These are phyloP conservation scores for Rhagonycha lutea DNA, from an alignment of 2,888 invertebrate species.

Conservation along the genomic window DNA sequence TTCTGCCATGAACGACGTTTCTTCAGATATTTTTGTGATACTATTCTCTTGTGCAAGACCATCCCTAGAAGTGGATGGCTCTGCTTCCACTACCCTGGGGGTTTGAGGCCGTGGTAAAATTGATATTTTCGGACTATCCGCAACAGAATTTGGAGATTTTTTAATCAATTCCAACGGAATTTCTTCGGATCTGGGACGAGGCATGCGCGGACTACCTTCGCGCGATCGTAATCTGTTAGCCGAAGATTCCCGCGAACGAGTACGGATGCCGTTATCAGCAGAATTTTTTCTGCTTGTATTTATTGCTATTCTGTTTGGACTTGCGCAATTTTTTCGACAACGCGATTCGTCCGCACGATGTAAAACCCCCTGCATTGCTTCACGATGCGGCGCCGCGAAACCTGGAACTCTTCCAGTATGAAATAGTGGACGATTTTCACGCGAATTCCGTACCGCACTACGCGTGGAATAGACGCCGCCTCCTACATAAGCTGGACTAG, in stretches of 20 bases:
- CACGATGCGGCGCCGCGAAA: conserved; percentile 54
- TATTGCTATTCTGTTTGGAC: conserved; percentile 43
- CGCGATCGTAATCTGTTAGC: conserved; percentile 61
- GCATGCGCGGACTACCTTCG: conserved; percentile 73
- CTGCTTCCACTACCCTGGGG: conserved; percentile 40
- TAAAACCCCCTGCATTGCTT: conserved; percentile 51
- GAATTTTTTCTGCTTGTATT: conserved; percentile 30
- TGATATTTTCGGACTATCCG: conserved; percentile 52
- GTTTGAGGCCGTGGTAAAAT: conserved; percentile 55
- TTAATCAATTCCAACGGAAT: conserved; percentile 82
- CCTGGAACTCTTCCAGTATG: conserved; percentile 51
- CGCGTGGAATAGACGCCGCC: conserved; percentile 46
- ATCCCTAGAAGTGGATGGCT: conserved; percentile 23
- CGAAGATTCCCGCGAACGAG: conserved; percentile 38
- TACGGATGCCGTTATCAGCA: conserved; percentile 32
- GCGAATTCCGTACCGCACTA: conserved; percentile 44
- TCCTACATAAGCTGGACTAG: conserved; percentile 56
- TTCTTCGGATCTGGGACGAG: conserved; percentile 76
- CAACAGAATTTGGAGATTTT: conserved; percentile 59
- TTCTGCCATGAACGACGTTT: conserved; percentile 77
- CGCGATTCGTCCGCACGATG: conserved; percentile 46
- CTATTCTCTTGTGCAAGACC: conserved; percentile 36
- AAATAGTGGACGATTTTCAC: conserved; percentile 52
- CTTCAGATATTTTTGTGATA: conserved; percentile 62
- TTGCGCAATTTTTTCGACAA: conserved; percentile 42